These are phyloP conservation scores for Allobates femoralis DNA, from an alignment of 2,797 vertebrate genomes.

Conservation along the genomic window DNA sequence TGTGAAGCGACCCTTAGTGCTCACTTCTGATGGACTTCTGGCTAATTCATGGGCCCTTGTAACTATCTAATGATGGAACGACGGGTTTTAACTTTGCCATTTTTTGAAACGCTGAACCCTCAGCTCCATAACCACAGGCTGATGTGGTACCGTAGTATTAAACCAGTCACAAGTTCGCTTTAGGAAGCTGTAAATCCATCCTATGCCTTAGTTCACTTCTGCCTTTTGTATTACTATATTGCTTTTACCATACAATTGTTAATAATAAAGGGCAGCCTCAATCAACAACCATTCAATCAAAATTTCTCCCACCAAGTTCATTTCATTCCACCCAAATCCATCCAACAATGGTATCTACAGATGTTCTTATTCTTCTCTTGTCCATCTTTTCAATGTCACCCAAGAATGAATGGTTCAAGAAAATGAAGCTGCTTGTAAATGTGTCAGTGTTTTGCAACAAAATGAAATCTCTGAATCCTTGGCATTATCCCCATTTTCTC, in stretches of 20 bases:
- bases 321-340: neutral
- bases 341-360: neutral
- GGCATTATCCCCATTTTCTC: neutral
- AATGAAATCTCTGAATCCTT: conserved; percentile 17
- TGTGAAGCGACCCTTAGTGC: too few relatives aligned
- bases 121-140: too few relatives aligned
- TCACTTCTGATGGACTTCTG: too few relatives aligned
- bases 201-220: neutral
- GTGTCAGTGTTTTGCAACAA: conserved; percentile 9
- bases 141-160: too few relatives aligned
- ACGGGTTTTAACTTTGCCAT: too few relatives aligned
- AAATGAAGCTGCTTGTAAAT: neutral
- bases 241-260: neutral
- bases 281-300: neutral
- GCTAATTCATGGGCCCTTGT: too few relatives aligned
- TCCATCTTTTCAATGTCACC: neutral
- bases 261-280: neutral
- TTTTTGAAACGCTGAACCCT: too few relatives aligned
- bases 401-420: neutral
- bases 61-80: too few relatives aligned
- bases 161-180: too few relatives aligned
- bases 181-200: neutral
- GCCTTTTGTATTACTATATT: neutral
- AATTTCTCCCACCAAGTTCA: neutral
- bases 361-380: neutral